Evolutionary conservation across 2,113 vertebrate genomes (phyloP), one percentile per base, ranked within the genome.

Genomic region (Elephas maximus): DNA sequence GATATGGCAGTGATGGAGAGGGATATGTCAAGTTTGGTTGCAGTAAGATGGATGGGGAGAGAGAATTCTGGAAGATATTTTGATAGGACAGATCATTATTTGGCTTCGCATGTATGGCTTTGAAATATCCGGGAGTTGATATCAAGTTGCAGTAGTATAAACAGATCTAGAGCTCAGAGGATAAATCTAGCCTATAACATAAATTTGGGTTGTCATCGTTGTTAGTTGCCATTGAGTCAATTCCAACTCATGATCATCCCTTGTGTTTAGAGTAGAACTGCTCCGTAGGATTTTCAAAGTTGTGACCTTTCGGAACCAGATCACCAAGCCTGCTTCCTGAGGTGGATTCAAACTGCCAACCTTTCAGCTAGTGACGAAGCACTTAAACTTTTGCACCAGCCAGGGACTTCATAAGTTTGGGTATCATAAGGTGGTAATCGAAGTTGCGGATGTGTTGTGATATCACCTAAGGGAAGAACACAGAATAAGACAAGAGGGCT

Each of bases 401-500:
- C 60, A 62, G 60, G 20, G 60, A 62, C 17, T 62, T 3, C 60
- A 21, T 21, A 62, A 62, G 4, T 15, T 53, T 92, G 12, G 6
- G 24, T n/a, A 28, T 71, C 30, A 28, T 6, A 11, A 57, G 57
- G 4, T 57, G 12, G 28, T 62, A 24, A 28, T 48, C 48, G 37
- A 62, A 63, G 20, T 2, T 88, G 9, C 51, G 33, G 24, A 4
- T 48, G 0, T 82, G 17, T 10, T 33, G 1, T 57, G 5, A n/a
- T 69, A 79, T 28, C 81, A 26, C 8, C 30, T 62, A 41, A 3
- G 24, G 11, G 14, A 95, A 62, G 11, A n/a, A 69, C n/a, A 74
- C 12, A 14, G 37, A 51, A 12, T 8, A 71, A 81, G 1, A 51
- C 2, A 9, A 69, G 23, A 69, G 4, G 2, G 1, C 0, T 2